Evolutionary conservation across 2,797 vertebrate genomes (phyloP), one percentile per base, ranked within the genome.

Genomic region (Loris lydekkerianus): DNA sequence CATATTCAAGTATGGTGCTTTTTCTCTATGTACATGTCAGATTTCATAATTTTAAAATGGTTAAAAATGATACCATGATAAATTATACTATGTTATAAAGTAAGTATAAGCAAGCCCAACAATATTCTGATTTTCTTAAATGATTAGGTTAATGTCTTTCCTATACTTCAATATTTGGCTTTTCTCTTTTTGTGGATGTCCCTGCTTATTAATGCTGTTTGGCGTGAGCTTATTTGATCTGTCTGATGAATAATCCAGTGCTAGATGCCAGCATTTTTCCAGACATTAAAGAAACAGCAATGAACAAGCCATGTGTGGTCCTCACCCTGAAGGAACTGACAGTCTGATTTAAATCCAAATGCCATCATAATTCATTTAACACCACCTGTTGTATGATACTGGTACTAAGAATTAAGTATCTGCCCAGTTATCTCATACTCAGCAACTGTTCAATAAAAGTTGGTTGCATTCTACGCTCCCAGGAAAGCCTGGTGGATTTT

Each of bases 41-140:
- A 85, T 81, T 86, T 40, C 27, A 88, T 27, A 85, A 72, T 60
- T 95, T 84, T 58, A 63, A 76, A 43, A 49, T 83, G 58, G 46
- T 86, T 89, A 53, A 86, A 75, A 90, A 82, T 27, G 63, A 86
- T 40, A 23, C 18, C 58, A 18, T 8, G 72, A 40, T 40, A 75
- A 90, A 82, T 27, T 58, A 86, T 40, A 23, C 18, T 65, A 18
- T 8, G 72, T 72, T 58, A 77, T 77, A 90, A 93, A 92, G 27
- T 53, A 94, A 69, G 20, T 63, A 5, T 72, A 58, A 69, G 53
- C 20, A 86, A 86, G 34, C 21, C 27, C 46, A 89, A 80, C 1
- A n/a, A 94, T 67, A 86, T 56, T 86, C 40, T 69, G 23, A 31
- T 86, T 63, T 86, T 67, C 86, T 67, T 67, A 40, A 31, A 37